Base-by-base conservation (phyloP, 2,888 invertebrate genomes). In the Ctenicera cuprea region DNA sequence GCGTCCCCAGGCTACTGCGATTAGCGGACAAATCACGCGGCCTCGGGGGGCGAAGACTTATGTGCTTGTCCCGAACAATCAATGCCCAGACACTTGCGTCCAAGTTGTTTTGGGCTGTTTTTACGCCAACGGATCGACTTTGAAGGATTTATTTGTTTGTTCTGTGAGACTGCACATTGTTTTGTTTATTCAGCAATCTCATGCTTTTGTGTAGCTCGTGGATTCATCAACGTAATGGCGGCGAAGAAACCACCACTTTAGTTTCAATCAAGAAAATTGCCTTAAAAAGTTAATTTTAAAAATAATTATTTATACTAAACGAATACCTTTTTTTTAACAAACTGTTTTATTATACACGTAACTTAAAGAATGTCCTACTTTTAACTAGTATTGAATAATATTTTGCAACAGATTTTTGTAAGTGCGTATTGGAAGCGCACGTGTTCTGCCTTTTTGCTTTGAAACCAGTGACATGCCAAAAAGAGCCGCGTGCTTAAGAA, bases 1-100 rank as follows among this genome's bases (percentile, higher is more conserved):
- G 79, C 78, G 84, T 84, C 85, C 85, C 85, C 79, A 80, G 83
- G 81, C 83, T 78, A 77, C 80, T 76, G 79, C 85, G 85, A 86
- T 87, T 86, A 87, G 85, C 84, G 86, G 85, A 86, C 86, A 86
- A 86, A 87, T 86, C 85, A 85, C 85, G 84, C 82, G 82, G 82
- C 81, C 79, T 81, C 77, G 82, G 83, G 82, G 82, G 82, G 65
- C 57, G 73, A 85, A 86, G 86, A 86, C 85, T 85, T 85, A 85
- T 86, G 85, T 81, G 83, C 83, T 84, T 83, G 85, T 86, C 85
- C 85, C 78, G 80, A 81, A 83, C 85, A 85, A 86, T 86, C 86
- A 86, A 86, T 86, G 86, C 83, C 81, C 81, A 80, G 81, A 80
- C 81, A 80, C 79, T 70, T 71, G 71, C 80, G 77, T 75, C 61